Conservation (phyloP, 2,888 invertebrate genomes). For the Phaedon cochleariae region DNA sequence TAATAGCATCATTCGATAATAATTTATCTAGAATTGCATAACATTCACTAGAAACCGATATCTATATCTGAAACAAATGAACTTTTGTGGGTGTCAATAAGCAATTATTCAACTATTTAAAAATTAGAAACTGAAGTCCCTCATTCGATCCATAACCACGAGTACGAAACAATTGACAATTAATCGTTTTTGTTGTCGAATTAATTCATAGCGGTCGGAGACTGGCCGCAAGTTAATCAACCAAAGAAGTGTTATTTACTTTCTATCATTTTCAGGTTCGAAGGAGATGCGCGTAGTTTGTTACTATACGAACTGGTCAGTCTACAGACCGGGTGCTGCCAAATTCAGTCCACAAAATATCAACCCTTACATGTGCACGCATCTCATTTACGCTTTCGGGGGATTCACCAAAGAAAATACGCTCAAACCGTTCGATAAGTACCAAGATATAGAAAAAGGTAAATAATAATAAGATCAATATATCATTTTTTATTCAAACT, state of each 20-base stretch:
- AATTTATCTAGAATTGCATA: no score
- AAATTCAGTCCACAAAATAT: constrained; percentile 94
- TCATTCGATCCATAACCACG: neutral
- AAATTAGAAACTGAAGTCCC: neutral
- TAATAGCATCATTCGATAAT: neutral
- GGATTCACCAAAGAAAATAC: constrained; percentile 92
- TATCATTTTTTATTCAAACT: no score
- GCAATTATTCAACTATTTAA: neutral
- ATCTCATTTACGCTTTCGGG: constrained; percentile 92
- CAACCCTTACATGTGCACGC: constrained; percentile 93
- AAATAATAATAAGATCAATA: no score
- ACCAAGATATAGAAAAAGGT: constrained; percentile 96
- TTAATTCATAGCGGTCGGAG: neutral
- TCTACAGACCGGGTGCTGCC: constrained; percentile 88
- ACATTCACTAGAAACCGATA: no score
- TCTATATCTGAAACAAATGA: neutral
- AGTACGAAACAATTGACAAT: neutral
- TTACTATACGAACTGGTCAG: constrained; percentile 95
- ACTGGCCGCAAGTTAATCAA: neutral
- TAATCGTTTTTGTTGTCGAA: neutral
- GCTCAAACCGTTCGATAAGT: constrained; percentile 91
- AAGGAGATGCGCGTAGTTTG: constrained; percentile 83
- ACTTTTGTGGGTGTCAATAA: neutral
- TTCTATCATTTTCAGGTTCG: constrained; percentile 55
- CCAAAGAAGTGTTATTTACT: neutral